Evolutionary conservation across 1,140 invertebrate species (phyloP).

Genomic region (Piezodorus guildinii): DNA sequence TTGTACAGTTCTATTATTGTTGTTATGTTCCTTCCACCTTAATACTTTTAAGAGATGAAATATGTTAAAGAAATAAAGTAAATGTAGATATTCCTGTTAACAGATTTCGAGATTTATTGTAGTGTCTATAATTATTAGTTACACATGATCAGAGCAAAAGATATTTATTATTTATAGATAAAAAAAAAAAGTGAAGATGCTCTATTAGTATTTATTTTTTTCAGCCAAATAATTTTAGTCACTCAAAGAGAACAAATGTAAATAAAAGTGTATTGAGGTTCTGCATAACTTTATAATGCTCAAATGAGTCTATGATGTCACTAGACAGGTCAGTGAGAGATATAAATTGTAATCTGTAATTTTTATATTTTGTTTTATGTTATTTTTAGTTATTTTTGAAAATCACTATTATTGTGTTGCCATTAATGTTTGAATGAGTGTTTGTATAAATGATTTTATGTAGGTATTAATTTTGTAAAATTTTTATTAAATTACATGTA

Average conservation of each 20-base stretch:
- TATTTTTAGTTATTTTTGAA: background rate
- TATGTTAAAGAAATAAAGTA: background rate
- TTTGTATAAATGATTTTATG: background rate
- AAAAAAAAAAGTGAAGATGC: no score
- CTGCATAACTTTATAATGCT: no score
- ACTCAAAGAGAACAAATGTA: background rate
- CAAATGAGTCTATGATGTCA: no score
- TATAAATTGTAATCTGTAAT: background rate
- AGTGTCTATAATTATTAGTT: no score
- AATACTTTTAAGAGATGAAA: background rate
- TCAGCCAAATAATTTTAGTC: background rate
- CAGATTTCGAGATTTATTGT: background rate
- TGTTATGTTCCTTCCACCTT: background rate
- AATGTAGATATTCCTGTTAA: background rate
- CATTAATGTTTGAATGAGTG: conserved; percentile 7
- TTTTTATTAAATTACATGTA: conserved; percentile 3
- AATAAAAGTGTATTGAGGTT: background rate
- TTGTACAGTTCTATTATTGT: background rate
- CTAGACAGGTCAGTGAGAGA: no score
- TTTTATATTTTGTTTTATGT: background rate
- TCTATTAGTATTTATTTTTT: no score
- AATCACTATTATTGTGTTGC: conserved; percentile 3
- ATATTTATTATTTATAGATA: no score
- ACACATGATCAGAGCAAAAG: no score
- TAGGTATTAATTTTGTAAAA: conserved; percentile 6